Percentiles rank a stretch among this genome's conserved stretches.
Conservation (phyloP, 2,113 vertebrate genomes). For the Myotis lucifugus region DNA sequence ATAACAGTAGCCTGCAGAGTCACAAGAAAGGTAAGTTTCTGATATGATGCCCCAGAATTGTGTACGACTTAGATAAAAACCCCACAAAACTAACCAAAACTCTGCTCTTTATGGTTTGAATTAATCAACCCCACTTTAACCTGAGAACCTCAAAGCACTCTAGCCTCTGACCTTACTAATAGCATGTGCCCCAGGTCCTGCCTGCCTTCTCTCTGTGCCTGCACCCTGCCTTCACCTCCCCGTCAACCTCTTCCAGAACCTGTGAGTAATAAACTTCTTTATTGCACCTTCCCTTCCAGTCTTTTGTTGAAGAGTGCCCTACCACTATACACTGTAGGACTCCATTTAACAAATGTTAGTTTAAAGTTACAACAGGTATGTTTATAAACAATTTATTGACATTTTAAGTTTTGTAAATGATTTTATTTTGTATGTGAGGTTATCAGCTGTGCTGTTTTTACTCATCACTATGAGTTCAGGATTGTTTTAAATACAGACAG, state of each 20-base stretch:
- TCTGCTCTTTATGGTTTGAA: not conserved
- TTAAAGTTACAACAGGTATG: not conserved
- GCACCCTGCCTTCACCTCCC: not conserved
- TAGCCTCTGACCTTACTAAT: not conserved
- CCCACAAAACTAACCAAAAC: not conserved
- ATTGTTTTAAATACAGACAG: not conserved
- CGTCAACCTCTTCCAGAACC: not conserved
- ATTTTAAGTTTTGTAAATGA: not conserved
- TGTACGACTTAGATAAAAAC: not conserved
- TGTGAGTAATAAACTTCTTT: not conserved
- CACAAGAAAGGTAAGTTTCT: not conserved
- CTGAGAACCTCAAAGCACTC: not conserved
- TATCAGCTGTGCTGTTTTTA: not conserved
- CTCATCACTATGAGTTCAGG: not conserved
- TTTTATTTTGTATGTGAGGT: not conserved
- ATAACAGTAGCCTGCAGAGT: not conserved
- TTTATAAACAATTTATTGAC: not conserved
- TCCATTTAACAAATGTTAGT: not conserved
- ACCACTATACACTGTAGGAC: not conserved
- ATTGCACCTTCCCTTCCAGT: not conserved
- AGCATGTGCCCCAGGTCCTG: not conserved
- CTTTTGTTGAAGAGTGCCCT: not conserved
- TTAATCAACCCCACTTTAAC: not conserved
- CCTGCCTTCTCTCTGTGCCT: not conserved
- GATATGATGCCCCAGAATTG: not conserved